Conservation (phyloP, 1,140 invertebrate genomes). For the Vanessa atalanta region DNA sequence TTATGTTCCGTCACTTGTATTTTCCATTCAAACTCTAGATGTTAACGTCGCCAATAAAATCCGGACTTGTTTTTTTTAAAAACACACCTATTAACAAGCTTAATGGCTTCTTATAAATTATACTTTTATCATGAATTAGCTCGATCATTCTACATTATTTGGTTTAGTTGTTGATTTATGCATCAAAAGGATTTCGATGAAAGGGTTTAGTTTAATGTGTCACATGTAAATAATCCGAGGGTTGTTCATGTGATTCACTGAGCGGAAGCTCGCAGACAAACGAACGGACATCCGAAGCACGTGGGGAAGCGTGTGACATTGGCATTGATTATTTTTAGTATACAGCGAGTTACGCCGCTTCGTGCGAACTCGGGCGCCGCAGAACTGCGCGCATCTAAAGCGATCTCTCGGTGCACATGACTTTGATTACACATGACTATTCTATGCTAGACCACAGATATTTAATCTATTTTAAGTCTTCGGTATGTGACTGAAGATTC, state of each 20-base stretch:
- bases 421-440: neutral
- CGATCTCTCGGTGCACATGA: neutral
- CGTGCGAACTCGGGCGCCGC: neutral
- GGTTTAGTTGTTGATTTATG: too few relatives aligned
- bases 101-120: too few relatives aligned
- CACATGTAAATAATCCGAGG: neutral
- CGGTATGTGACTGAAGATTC: neutral
- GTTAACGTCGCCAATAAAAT: constrained; percentile 6
- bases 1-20: constrained; percentile 9
- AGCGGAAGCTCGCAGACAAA: constrained; percentile 16
- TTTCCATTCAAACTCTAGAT: neutral
- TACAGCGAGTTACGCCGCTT: constrained; percentile 3
- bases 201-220: neutral
- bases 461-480: constrained; percentile 4
- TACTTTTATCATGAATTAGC: too few relatives aligned
- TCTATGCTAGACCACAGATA: neutral
- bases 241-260: neutral
- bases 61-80: neutral
- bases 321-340: constrained; percentile 35
- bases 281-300: constrained; percentile 23
- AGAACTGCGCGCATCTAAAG: neutral
- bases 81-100: neutral
- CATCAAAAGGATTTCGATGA: too few relatives aligned
- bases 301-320: constrained; percentile 22
- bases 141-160: too few relatives aligned